Base-by-base conservation (phyloP, 2,888 invertebrate species). In the Gymnocheta viridis region DNA sequence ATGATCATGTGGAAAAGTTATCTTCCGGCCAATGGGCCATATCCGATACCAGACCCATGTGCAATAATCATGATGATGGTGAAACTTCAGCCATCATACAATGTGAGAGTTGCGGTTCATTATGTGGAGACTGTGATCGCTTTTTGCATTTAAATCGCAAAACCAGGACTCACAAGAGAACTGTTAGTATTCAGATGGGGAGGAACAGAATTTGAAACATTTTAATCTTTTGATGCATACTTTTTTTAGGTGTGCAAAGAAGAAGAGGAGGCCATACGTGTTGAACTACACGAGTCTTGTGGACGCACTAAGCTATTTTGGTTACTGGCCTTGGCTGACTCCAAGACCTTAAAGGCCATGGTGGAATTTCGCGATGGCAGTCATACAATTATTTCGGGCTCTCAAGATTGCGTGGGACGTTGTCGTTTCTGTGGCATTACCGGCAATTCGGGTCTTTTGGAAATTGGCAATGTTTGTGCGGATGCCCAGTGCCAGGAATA, bases 21-120 rank as follows among this genome's bases (percentile, higher is more conserved):
- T 96, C 96, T 0, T 95, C 96, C 29, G 96, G 96, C 0, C 96
- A 96, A 88, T 96, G 96, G 96, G 95, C 94, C 87, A 88, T 91
- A 2, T 92, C 91, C 1, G 93, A 93, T 67, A 91, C 92, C 2
- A 94, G 98, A 89, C 96, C 97, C 7, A 95, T 96, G 85, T 99
- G 99, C 92, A 95, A 95, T 67, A 99, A 99, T 92, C 99, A 99
- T 91, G 99, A 99, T 90, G 99, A 99, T 91, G 97, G 97, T 0
- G 95, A 96, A 89, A 99, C 98, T 0, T 94, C 95, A 14, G 99
- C 98, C 0, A 96, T 98, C 82, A 96, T 99, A 82, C 96, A 98
- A 87, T 99, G 99, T 91, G 95, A 95, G 87, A 94, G 94, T 7
- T 99, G 99, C 90, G 98, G 98, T 22, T 96, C 98, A 85, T 93